Evolutionary conservation across 2,797 vertebrate genomes (phyloP), one percentile per base, ranked within the genome.

Genomic region (Antrozous pallidus): DNA sequence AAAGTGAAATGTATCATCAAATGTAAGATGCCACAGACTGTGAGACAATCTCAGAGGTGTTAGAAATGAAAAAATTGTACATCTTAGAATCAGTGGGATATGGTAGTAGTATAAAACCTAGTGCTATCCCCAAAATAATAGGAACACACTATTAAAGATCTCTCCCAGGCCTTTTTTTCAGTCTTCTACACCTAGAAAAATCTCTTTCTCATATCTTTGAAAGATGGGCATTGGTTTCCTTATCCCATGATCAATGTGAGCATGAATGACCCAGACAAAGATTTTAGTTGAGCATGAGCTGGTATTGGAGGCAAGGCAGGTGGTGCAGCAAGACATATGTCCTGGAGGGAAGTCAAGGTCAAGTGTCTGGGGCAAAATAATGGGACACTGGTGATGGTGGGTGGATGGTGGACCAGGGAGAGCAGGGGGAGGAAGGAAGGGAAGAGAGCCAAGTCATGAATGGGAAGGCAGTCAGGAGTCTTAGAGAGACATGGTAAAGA

Each of bases 1-100:
- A 90, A 90, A 88, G 36, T 74, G 28, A 81, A 94, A 67, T 63
- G 7, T 75, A 13, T 65, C 54, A 90, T 78, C 73, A 82, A 63
- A 49, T 81, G 56, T 81, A 92, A 81, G 56, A 84, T 70, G 28
- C 33, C 54, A 45, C n/a, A 28, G 61, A 63, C 8, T 56, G 4
- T 70, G 47, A 86, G 70, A 69, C 42, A 40, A 18, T 85, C 42
- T 78, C 56, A 70, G 56, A 90, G 73, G 70, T 45, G 40, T 61
- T 84, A 42, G 36, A 88, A 92, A 65, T 33, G 63, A 75, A 80
- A 96, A 33, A 88, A 84, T 18, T 24, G 28, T 75, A 17, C 51
- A 77, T 77, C 20, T 28, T 28, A 38, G 33, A 56, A 80, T 92
- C 78, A 71, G 6, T 38, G 45, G 51, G 54, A 36, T 75, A 75